phyloP scores from a whole-genome alignment of 2,888 invertebrate genomes.

The Cryptus armator region DNA sequence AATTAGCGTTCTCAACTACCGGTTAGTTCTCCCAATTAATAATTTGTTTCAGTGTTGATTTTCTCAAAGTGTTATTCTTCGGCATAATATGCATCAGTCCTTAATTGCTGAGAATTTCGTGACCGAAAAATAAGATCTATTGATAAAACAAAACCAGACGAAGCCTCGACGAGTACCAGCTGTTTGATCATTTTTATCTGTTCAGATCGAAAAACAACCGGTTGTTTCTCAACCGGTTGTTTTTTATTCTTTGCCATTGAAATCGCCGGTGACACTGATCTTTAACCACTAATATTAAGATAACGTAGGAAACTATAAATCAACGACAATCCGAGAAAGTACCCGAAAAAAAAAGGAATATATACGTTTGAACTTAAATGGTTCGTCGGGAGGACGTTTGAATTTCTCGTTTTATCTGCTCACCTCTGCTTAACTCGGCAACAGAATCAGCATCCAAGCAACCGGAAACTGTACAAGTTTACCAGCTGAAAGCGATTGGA shows the following conservation, averaged over 20 bases:
- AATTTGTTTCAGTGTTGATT: not conserved
- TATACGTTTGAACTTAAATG: slow-evolving; percentile 13
- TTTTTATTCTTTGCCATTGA: no score
- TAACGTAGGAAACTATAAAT: not conserved
- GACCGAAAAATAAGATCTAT: not conserved
- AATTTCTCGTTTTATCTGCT: slow-evolving; percentile 26
- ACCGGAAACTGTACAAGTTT: not conserved
- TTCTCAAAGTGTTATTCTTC: not conserved
- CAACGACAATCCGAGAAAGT: not conserved
- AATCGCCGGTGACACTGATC: no score
- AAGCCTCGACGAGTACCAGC: not conserved
- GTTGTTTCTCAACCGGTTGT: no score
- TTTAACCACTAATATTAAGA: no score
- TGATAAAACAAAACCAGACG: not conserved
- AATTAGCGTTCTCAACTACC: no score
- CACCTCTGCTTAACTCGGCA: slow-evolving; percentile 15
- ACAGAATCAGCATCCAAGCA: slow-evolving; percentile 24
- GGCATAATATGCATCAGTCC: not conserved
- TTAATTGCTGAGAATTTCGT: not conserved
- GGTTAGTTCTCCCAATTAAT: not conserved
- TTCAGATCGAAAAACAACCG: no score
- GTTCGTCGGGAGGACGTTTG: not conserved
- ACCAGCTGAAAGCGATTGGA: not conserved
- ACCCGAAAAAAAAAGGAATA: not conserved
- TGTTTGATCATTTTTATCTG: no score